Conservation (phyloP, 2,888 invertebrate species). For the Mesochorus sp. region DNA sequence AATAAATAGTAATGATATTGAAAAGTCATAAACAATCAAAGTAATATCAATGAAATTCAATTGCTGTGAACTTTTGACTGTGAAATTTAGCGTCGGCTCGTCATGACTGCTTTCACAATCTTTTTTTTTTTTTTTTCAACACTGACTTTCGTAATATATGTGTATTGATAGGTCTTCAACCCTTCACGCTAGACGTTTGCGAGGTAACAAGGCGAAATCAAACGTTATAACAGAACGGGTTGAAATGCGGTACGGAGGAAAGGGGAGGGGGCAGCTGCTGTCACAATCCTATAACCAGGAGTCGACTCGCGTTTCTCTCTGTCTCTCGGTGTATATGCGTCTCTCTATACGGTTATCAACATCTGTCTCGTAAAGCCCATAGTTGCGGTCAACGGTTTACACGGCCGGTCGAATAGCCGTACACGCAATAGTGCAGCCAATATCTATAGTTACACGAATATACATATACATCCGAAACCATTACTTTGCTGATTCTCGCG, state of each 20-base stretch:
- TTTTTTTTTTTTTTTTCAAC: background rate
- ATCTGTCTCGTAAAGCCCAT: conserved; percentile 75
- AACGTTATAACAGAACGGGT: conserved; percentile 10
- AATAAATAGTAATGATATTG: no score
- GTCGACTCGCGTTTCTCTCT: conserved; percentile 42
- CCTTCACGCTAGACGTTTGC: conserved; percentile 67
- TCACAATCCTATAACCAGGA: conserved; percentile 64
- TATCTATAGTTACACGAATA: conserved; percentile 5
- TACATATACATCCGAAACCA: background rate
- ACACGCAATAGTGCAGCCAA: conserved; percentile 45
- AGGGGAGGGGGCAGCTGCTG: conserved; percentile 71
- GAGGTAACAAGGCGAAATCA: conserved; percentile 27
- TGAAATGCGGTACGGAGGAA: conserved; percentile 13
- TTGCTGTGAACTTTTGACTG: no score
- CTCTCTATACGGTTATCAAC: conserved; percentile 73
- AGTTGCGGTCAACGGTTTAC: conserved; percentile 60
- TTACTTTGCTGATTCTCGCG: conserved; percentile 1
- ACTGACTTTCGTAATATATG: background rate
- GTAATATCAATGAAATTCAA: no score
- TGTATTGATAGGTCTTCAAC: conserved; percentile 70
- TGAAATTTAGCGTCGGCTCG: no score
- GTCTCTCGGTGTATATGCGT: conserved; percentile 58
- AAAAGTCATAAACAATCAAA: no score
- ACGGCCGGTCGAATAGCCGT: conserved; percentile 45
- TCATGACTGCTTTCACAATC: background rate